phyloP scores from a whole-genome alignment of 1,140 invertebrate genomes.

The Hycleus phaleratus region DNA sequence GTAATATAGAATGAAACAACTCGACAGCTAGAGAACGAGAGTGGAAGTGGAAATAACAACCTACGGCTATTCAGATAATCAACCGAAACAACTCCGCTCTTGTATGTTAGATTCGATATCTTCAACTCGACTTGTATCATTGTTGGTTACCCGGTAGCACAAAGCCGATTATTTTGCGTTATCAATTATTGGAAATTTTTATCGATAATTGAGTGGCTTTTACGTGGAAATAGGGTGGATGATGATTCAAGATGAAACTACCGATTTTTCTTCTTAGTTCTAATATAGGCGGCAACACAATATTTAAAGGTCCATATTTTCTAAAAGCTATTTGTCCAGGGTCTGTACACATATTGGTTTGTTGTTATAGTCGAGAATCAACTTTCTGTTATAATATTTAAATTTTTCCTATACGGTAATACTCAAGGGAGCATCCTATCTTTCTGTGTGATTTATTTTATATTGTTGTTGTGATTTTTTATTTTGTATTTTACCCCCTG shows the following conservation, averaged over 20 bases:
- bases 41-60: constrained; percentile 5
- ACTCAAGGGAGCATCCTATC: too few relatives aligned
- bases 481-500: too few relatives aligned
- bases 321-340: constrained; percentile 21
- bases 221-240: background rate
- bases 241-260: background rate
- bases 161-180: constrained; percentile 8
- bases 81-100: constrained; percentile 20
- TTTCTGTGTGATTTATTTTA: too few relatives aligned
- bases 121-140: too few relatives aligned
- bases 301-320: constrained; percentile 28
- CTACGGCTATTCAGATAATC: constrained; percentile 25
- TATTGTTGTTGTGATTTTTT: too few relatives aligned
- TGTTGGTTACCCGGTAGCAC: too few relatives aligned
- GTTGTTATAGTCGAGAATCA: constrained; percentile 12
- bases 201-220: background rate
- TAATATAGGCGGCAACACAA: constrained; percentile 19
- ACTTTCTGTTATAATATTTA: constrained; percentile 7
- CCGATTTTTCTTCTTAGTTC: constrained; percentile 9
- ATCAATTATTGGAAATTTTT: too few relatives aligned
- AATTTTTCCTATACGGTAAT: background rate
- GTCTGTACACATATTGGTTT: constrained; percentile 25
- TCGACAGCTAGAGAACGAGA: background rate
- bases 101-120: too few relatives aligned
- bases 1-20: constrained; percentile 29